Evolutionary conservation across 1,140 invertebrate genomes (phyloP).

Genomic region (Colletes gigas): DNA sequence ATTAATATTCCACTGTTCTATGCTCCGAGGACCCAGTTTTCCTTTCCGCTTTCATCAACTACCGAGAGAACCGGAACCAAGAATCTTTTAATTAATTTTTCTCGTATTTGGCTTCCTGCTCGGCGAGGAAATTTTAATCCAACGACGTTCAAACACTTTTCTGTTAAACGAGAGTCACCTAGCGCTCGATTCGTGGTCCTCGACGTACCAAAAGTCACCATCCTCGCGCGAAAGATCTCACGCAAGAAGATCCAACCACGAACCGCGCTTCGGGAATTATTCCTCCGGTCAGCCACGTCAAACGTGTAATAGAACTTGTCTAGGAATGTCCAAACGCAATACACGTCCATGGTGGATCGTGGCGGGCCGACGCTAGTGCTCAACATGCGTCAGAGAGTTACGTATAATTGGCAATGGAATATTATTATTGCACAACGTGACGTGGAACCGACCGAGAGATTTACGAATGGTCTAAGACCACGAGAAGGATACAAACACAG

Average conservation of each 20-base stretch:
- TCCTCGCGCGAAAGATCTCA: background rate
- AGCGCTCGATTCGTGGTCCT: background rate
- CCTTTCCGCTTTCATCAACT: no score
- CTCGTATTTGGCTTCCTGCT: no score
- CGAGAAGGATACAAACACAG: background rate
- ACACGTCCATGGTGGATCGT: background rate
- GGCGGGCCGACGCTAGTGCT: background rate
- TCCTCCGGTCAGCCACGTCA: background rate
- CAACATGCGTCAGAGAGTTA: constrained; percentile 24
- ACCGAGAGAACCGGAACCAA: no score
- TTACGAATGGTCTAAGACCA: background rate
- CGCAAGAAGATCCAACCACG: background rate
- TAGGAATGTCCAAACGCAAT: constrained; percentile 13
- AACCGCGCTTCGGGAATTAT: constrained; percentile 13
- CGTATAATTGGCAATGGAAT: constrained; percentile 47
- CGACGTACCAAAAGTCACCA: background rate
- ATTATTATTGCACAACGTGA: constrained; percentile 44
- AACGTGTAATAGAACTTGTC: constrained; percentile 28
- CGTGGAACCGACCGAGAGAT: constrained; percentile 7
- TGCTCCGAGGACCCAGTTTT: no score
- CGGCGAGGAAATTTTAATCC: no score
- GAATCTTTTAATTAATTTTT: no score
- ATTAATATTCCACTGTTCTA: no score
- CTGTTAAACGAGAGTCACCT: no score
- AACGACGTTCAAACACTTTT: no score